phyloP scores from a whole-genome alignment of 2,113 vertebrate genomes.

The Crotophaga sulcirostris region DNA sequence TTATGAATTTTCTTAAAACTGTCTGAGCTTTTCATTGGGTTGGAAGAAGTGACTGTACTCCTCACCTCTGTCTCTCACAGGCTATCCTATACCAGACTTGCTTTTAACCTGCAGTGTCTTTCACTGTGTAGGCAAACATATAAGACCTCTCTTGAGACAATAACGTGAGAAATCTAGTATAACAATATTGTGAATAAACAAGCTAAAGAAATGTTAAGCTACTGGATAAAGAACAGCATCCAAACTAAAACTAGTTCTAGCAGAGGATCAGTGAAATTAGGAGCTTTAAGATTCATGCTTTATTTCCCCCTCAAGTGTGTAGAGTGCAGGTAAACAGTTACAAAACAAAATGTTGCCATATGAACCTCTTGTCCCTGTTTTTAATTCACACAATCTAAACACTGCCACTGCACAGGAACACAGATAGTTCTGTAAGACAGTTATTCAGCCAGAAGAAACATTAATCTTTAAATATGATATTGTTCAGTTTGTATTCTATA shows the following conservation, averaged over 20 bases:
- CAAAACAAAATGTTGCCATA: background rate
- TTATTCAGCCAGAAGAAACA: constrained; percentile 50
- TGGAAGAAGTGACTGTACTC: background rate
- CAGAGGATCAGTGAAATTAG: background rate
- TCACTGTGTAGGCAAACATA: background rate
- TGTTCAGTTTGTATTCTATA: constrained; percentile 43
- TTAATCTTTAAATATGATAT: constrained; percentile 67
- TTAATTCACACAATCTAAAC: background rate
- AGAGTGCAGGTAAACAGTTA: constrained; percentile 21
- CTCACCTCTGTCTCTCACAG: background rate
- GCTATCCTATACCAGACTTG: background rate
- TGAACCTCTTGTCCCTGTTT: constrained; percentile 19
- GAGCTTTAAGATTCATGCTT: background rate
- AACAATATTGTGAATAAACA: background rate
- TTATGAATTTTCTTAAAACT: background rate
- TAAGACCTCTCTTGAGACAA: background rate
- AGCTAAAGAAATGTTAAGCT: background rate
- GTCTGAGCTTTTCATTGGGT: background rate
- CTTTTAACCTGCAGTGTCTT: background rate
- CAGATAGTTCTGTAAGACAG: background rate
- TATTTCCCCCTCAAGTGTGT: background rate
- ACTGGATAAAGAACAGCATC: background rate
- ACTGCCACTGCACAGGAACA: background rate
- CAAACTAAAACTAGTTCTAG: background rate
- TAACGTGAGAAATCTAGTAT: background rate